Base-by-base conservation (phyloP, 2,888 invertebrate genomes). In the Ectemnius cavifrons region DNA sequence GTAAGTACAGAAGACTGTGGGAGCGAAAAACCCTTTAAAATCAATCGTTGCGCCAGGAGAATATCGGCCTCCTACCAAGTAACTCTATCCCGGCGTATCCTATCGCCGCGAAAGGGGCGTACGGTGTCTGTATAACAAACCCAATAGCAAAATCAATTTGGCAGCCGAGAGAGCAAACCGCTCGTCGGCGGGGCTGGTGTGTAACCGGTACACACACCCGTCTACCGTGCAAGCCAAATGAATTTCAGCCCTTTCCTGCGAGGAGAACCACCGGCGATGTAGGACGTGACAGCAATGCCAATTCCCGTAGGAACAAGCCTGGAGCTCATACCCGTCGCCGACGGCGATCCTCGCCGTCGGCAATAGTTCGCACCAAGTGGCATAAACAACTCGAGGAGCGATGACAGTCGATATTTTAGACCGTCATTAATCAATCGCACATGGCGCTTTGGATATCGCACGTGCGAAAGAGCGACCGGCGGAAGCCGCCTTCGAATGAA, bases 351-450 rank as follows among this genome's bases (percentile, higher is more conserved):
- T 8, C 37, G 8, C 52, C 11, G n/a, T 14, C 47, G 47, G n/a
- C 47, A 47, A 2, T 47, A 47, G 1, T 47, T n/a, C 47, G 4
- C 47, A n/a, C 11, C 47, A 14, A 52, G 14, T 13, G 1, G 11
- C 37, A 37, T 37, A 37, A 37, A 37, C 37, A 16, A 52, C 52
- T 52, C 16, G 1, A 16, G 16, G 16, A 11, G 11, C 49, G 49
- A 47, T 68, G 72, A 78, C 64, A 52, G 28, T 65, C 37, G 65
- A 71, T 52, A 63, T 49, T 23, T 28, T 62, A 37, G 37, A 18
- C 63, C 69, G 52, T 73, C 67, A 18, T 71, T 74, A 58, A 81
- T 75, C 72, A 68, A 72, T 78, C 70, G 69, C 67, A 62, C 66
- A 63, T 63, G 66, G 61, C 56, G 64, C 37, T 68, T 23, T 65